Evolutionary conservation across 1,140 invertebrate genomes (phyloP), one percentile per base, ranked within the genome.

Genomic region (Chrysomallon squamiferum): DNA sequence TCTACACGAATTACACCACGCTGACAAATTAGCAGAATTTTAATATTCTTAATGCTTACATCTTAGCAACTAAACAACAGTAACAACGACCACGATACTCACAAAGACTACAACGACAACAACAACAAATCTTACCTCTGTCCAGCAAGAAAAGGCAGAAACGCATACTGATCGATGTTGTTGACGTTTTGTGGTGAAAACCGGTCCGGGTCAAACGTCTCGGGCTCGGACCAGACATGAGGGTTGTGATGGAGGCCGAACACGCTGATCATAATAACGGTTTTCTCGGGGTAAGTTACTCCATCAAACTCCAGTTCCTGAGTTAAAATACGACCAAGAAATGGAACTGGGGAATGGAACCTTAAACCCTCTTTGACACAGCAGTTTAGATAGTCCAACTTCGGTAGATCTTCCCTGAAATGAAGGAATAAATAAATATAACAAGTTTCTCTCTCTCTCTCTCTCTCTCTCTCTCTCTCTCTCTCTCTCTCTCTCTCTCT

Each of bases 241-340:
- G 71, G 69, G 58, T 82, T 81, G 64, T 82, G 77, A 56, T 83
- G 81, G 11, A 83, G 45, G 32, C 66, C 65, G 59, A 72, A 78
- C 22, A 83, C 72, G 41, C 66, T 59, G n/a, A 75, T 52, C 18
- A 38, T 62, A 13, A 77, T 62, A 3, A 56, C 43, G 0, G 71
- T 73, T 29, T 75, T 79, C 1, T 41, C 50, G 0, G 76, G 76
- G 9, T 79, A 50, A 18, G 49, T 68, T n/a, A 66, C 50, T 0
- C 73, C 80, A 11, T 80, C 78, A 13, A 88, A 71, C 74, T 62
- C 63, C 29, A 73, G 41, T 0, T 66, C 52, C 43, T 76, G 63
- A 11, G 67, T 62, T 72, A 61, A 50, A 62, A 90, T 82, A 69
- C 93, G 86, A 2, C 90, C 90, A 69, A 94, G 92, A 15, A 90